Evolutionary conservation across 2,113 vertebrate genomes (phyloP).

Genomic region (Oncorhynchus gorbuscha): DNA sequence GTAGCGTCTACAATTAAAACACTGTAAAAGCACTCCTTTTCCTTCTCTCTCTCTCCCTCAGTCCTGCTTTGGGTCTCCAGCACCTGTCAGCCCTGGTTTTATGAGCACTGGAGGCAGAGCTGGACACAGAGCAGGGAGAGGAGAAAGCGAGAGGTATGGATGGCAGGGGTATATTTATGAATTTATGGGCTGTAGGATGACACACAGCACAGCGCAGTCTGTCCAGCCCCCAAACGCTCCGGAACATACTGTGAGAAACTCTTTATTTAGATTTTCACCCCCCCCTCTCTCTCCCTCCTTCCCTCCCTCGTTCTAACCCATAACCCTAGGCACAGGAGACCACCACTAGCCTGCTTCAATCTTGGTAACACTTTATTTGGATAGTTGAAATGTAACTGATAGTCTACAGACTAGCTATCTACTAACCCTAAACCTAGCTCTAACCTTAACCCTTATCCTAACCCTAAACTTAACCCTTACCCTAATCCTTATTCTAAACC

Average conservation of each 20-base stretch:
- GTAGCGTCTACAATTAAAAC: no score
- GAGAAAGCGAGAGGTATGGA: slow-evolving; percentile 16
- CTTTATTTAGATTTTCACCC: not conserved
- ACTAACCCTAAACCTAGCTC: no score
- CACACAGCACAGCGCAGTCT: not conserved
- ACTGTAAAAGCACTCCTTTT: not conserved
- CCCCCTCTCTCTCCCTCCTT: not conserved
- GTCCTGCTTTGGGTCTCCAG: slow-evolving; percentile 51
- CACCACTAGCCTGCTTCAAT: no score
- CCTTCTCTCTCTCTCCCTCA: not conserved
- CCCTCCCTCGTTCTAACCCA: not conserved
- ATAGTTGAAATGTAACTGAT: no score
- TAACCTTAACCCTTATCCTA: no score
- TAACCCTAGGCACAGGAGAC: no score
- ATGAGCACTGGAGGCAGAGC: slow-evolving; percentile 39
- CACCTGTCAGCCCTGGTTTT: slow-evolving; percentile 63
- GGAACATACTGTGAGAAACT: not conserved
- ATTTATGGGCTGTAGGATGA: slow-evolving; percentile 32
- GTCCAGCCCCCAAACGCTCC: not conserved
- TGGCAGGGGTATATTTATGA: slow-evolving; percentile 32
- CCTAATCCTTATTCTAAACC: no score
- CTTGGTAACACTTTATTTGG: no score
- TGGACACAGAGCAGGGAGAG: slow-evolving; percentile 37
- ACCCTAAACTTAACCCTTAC: no score
- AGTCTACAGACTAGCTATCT: no score